Evolutionary conservation across 2,888 invertebrate genomes (phyloP).

Genomic region (Cerastis leucographa): DNA sequence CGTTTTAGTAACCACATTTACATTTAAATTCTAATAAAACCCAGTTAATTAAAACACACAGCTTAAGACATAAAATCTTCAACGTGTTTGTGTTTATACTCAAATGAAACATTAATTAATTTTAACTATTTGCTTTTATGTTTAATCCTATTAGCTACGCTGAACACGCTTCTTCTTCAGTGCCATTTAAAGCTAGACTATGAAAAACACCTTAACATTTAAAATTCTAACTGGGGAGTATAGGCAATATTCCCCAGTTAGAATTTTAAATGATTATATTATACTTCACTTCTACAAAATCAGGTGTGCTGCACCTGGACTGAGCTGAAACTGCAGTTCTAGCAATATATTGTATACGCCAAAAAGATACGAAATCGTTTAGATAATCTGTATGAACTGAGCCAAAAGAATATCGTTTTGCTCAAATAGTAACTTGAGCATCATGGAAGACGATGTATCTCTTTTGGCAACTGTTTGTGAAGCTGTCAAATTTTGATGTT

Average conservation of each 20-base stretch:
- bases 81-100: slow-evolving; percentile 11
- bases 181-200: not conserved
- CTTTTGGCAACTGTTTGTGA: not conserved
- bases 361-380: not conserved
- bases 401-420: slow-evolving; percentile 6
- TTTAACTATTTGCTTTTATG: slow-evolving; percentile 30
- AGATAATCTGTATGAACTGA: not conserved
- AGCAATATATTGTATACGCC: not conserved
- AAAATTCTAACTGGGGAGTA: not conserved
- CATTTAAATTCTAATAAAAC: not conserved
- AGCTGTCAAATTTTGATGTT: not conserved
- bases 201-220: not conserved
- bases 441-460: not conserved
- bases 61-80: slow-evolving; percentile 16
- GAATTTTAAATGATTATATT: too few species aligned
- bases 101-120: slow-evolving; percentile 31
- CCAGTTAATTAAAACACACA: slow-evolving; percentile 30
- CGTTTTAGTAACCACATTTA: not conserved
- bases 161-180: slow-evolving; percentile 10
- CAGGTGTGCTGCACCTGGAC: not conserved
- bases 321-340: not conserved
- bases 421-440: not conserved
- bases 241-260: too few species aligned
- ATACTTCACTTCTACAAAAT: not conserved
- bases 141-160: slow-evolving; percentile 2